phyloP scores from a whole-genome alignment of 2,113 vertebrate species.

The Psittacula cyanocephala region DNA sequence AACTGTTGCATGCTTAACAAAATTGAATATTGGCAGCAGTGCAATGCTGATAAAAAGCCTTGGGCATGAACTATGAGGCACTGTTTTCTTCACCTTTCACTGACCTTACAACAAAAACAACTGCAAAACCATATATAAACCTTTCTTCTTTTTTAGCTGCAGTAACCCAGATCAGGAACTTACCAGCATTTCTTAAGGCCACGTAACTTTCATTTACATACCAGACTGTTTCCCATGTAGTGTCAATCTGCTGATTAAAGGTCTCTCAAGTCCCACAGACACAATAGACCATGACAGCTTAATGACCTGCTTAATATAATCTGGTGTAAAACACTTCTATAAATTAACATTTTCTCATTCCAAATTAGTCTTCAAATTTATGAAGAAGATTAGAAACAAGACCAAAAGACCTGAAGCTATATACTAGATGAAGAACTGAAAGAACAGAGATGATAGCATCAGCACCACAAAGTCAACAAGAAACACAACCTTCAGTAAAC shows the following conservation, averaged over 20 bases:
- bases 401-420: not conserved
- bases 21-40: not conserved
- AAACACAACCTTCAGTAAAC: not conserved
- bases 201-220: constrained; percentile 2
- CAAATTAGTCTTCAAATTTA: not conserved
- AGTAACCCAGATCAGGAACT: not conserved
- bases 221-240: not conserved
- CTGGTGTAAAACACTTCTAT: not conserved
- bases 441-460: not conserved
- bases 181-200: not conserved
- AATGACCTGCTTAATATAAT: not conserved
- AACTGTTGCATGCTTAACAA: not conserved
- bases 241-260: constrained; percentile 34
- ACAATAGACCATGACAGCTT: not conserved
- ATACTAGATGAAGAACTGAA: not conserved
- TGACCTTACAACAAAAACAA: not conserved
- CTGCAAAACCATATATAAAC: not conserved
- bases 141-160: not conserved
- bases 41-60: not conserved
- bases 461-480: not conserved
- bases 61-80: not conserved
- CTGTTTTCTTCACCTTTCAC: not conserved
- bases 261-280: not conserved
- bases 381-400: not conserved
- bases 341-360: not conserved